A percentile compares a stretch with the other conserved stretches of the same genome.
These are phyloP conservation scores for Temnothorax curvispinosus DNA, from an alignment of 1,140 invertebrate species.

Conservation along the genomic window DNA sequence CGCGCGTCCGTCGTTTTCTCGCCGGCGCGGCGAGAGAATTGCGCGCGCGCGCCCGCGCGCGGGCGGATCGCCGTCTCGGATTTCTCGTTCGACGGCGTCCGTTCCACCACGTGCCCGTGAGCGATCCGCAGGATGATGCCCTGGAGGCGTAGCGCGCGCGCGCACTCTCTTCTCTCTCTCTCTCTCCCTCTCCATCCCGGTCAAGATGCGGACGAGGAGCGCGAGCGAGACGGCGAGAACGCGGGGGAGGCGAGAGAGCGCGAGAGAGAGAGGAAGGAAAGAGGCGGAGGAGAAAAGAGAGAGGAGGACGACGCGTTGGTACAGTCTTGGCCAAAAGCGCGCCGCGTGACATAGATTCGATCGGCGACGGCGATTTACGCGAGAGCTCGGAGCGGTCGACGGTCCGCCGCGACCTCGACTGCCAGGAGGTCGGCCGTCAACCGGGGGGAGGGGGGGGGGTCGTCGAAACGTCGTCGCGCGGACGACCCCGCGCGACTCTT, in stretches of 20 bases:
- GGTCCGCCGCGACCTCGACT: conserved; percentile 32
- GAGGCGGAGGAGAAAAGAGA: neutral
- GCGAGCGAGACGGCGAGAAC: neutral
- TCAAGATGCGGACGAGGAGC: neutral
- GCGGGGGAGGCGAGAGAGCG: neutral
- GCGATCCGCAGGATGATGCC: conserved; percentile 35
- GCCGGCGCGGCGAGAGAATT: too few species aligned
- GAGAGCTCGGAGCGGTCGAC: neutral
- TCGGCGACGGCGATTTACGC: conserved; percentile 56
- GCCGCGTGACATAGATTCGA: conserved; percentile 79
- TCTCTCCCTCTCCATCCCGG: neutral
- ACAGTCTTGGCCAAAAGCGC: conserved; percentile 78
- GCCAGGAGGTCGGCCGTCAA: neutral
- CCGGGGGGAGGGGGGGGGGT: neutral
- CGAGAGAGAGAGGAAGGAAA: conserved; percentile 9
- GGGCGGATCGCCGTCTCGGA: neutral
- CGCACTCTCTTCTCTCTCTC: neutral
- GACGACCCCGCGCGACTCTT: conserved; percentile 13
- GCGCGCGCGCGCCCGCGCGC: neutral
- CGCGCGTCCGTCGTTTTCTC: neutral
- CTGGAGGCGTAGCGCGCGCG: neutral
- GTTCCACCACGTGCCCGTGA: conserved; percentile 42
- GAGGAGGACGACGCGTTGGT: conserved; percentile 64
- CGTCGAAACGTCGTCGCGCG: neutral
- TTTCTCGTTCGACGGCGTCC: neutral